Evolutionary conservation across 2,888 invertebrate genomes (phyloP).

Genomic region (Amaurobius ferox): DNA sequence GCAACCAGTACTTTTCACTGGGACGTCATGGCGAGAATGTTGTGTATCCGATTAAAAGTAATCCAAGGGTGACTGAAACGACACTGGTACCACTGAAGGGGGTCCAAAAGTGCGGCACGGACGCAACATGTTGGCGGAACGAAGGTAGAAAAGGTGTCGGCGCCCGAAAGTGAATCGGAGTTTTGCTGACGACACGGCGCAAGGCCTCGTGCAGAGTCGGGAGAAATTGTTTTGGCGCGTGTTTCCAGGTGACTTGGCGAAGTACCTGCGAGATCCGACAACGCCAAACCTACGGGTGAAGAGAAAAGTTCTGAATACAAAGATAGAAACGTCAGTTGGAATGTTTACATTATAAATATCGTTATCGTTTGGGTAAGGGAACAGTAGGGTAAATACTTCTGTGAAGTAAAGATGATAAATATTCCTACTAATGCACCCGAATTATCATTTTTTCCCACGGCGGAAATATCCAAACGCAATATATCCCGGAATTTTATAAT

Average conservation of each 20-base stretch:
- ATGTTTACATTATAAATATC: too few relatives aligned
- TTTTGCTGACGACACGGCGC: slow-evolving; percentile 9
- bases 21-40: not conserved
- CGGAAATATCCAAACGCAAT: too few relatives aligned
- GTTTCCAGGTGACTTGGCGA: slow-evolving; percentile 5
- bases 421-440: too few relatives aligned
- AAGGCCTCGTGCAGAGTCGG: not conserved
- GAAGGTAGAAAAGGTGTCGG: not conserved
- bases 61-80: slow-evolving; percentile 1
- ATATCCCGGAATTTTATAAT: too few relatives aligned
- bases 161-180: not conserved
- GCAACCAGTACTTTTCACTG: slow-evolving; percentile 1
- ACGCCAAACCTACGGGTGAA: not conserved
- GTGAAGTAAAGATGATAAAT: too few relatives aligned
- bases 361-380: too few relatives aligned
- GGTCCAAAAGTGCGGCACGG: not conserved
- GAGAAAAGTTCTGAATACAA: too few relatives aligned
- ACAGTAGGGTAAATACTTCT: too few relatives aligned
- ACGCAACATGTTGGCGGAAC: not conserved
- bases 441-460: too few relatives aligned
- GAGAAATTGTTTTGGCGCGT: not conserved
- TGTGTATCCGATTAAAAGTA: not conserved
- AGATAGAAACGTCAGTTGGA: too few relatives aligned
- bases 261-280: not conserved
- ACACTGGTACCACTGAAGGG: not conserved